phyloP scores from a whole-genome alignment of 2,113 vertebrate genomes.

The Lutjanus erythropterus region DNA sequence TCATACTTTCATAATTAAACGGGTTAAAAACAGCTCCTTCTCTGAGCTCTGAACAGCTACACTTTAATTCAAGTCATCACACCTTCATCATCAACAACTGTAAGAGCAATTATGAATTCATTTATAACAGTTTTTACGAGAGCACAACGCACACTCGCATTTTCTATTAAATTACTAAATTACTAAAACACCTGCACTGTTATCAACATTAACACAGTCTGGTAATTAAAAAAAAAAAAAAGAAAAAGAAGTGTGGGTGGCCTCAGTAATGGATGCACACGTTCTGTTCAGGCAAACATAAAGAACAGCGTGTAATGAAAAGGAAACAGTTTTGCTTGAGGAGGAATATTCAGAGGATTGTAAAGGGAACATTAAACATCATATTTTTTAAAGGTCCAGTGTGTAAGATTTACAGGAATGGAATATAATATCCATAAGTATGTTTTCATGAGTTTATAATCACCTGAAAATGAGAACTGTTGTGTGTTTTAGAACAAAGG shows the following conservation, averaged over 20 bases:
- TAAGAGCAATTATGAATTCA: neutral
- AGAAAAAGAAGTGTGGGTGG: neutral
- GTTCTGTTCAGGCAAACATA: neutral
- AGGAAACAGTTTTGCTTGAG: neutral
- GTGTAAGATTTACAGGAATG: too few relatives aligned
- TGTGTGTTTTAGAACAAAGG: too few relatives aligned
- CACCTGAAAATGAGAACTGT: too few relatives aligned
- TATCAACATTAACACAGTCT: neutral
- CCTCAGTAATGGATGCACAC: neutral
- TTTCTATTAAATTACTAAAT: neutral
- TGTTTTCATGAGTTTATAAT: too few relatives aligned
- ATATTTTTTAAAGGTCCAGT: neutral
- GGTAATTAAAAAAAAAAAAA: conserved; percentile 8
- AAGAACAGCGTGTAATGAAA: neutral
- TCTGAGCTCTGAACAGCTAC: too few relatives aligned
- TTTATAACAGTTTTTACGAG: neutral
- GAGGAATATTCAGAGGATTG: neutral
- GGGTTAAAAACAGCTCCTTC: neutral
- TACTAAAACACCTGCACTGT: rapidly evolving
- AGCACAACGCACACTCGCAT: neutral
- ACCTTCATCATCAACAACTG: neutral
- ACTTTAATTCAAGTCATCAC: neutral
- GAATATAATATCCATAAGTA: too few relatives aligned
- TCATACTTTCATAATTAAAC: neutral
- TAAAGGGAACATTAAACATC: neutral